These are phyloP conservation scores for Catostylus mosaicus DNA, from an alignment of 30 jellyfish, hydroid and myxozoan species.

Conservation along the genomic window DNA sequence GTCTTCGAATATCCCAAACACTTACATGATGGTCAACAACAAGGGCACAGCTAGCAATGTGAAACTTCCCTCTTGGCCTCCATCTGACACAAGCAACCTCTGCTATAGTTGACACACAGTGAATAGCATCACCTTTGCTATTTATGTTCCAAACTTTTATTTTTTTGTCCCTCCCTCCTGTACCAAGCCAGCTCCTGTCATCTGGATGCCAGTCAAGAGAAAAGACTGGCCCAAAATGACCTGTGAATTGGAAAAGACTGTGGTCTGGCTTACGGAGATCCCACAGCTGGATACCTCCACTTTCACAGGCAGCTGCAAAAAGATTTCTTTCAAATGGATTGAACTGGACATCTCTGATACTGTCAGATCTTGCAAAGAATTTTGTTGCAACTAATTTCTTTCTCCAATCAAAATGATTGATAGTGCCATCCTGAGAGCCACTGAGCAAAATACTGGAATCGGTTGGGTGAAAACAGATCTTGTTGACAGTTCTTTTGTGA, in stretches of 20 bases:
- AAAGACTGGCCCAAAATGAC: constrained; percentile 93
- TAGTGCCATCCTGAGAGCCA: constrained; percentile 94
- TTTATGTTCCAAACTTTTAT: constrained; percentile 94
- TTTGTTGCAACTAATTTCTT: constrained; percentile 66
- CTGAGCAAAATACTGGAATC: constrained; percentile 82
- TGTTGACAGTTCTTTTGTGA: constrained; percentile 92
- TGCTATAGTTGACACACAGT: constrained; percentile 90
- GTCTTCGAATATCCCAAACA: constrained; percentile 97
- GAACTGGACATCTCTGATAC: constrained; percentile 96
- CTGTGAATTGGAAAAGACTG: constrained; percentile 75
- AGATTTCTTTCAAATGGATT: constrained; percentile 75
- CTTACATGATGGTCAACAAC: constrained; percentile 90
- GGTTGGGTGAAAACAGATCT: constrained; percentile 89
- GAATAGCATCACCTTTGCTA: constrained; percentile 62
- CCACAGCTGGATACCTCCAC: constrained; percentile 96
- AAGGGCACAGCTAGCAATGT: constrained; percentile 96
- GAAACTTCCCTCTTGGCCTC: constrained; percentile 91
- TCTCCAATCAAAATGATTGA: constrained; percentile 80
- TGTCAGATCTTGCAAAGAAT: constrained; percentile 89
- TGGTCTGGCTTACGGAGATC: constrained; percentile 88
- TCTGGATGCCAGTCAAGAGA: constrained; percentile 98
- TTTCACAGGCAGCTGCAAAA: constrained; percentile 98
- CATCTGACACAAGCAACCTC: constrained; percentile 95
- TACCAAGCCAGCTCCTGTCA: constrained; percentile 90
- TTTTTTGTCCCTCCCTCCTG: constrained; percentile 97